A percentile compares a stretch with the other conserved stretches of the same genome.
phyloP scores from a whole-genome alignment of 2,797 vertebrate species.

The Saxicola maurus region DNA sequence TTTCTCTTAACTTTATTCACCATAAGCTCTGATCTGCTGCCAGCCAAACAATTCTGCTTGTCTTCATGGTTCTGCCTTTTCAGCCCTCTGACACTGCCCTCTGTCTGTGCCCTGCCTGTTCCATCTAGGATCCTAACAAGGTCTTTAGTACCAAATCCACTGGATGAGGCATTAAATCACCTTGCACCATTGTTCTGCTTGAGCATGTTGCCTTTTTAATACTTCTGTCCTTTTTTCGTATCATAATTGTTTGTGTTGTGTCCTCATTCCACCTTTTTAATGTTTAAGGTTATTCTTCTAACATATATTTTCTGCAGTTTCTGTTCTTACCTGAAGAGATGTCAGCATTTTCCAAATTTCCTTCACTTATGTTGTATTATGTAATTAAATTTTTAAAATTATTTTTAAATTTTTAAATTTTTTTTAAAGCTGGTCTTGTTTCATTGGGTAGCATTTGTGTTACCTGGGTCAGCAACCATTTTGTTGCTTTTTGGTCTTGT shows the following conservation, averaged over 20 bases:
- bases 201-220: not conserved
- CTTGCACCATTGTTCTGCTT: not conserved
- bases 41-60: not conserved
- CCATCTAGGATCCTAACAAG: not conserved
- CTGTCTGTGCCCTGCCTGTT: not conserved
- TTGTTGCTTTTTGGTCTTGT: not conserved
- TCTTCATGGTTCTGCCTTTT: not conserved
- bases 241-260: not conserved
- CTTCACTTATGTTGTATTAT: not conserved
- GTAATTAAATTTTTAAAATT: accelerated
- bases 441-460: not conserved
- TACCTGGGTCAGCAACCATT: not conserved
- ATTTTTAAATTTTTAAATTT: not conserved
- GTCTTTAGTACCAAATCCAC: not conserved
- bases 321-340: not conserved
- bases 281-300: not conserved
- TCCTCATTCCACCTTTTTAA: not conserved
- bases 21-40: not conserved
- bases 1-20: not conserved
- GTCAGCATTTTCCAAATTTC: not conserved
- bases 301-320: not conserved
- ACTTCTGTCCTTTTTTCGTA: not conserved
- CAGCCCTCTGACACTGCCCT: not conserved
- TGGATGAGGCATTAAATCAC: not conserved
- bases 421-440: not conserved